Evolutionary conservation across 2,113 vertebrate species (phyloP).

Genomic region (Microtus ochrogaster): DNA sequence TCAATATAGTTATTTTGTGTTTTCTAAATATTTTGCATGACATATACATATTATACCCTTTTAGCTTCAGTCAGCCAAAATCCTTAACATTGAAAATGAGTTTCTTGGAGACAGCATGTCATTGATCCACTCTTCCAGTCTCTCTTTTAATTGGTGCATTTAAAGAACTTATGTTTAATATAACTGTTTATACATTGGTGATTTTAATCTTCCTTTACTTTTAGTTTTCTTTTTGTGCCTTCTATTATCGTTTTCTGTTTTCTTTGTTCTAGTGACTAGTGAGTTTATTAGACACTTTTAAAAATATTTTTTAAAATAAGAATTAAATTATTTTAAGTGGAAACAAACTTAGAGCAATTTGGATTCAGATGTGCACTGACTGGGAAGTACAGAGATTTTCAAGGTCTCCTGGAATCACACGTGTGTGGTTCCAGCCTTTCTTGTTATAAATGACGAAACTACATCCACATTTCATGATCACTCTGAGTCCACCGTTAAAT

Average conservation of each 20-base stretch:
- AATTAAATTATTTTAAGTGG: background rate
- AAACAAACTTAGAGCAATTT: background rate
- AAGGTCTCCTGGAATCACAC: background rate
- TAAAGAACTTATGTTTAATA: background rate
- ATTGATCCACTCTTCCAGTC: background rate
- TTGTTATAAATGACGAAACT: background rate
- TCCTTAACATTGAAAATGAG: background rate
- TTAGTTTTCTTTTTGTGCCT: background rate
- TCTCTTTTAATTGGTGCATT: background rate
- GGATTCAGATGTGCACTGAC: background rate
- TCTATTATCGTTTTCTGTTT: background rate
- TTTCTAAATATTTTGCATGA: background rate
- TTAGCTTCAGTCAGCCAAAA: background rate
- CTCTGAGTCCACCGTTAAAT: too few relatives aligned
- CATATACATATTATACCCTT: background rate
- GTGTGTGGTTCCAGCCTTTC: too few relatives aligned
- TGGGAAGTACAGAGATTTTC: background rate
- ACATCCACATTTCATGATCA: rapidly evolving
- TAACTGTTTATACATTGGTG: background rate
- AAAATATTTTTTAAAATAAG: background rate
- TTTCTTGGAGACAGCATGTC: background rate
- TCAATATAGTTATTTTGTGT: background rate
- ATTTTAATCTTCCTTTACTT: background rate
- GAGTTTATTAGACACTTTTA: background rate
- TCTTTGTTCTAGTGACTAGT: background rate